A percentile compares a stretch with the other conserved stretches of the same genome.
Conservation (phyloP, 2,888 invertebrate species). For the Stratiomys singularior region DNA sequence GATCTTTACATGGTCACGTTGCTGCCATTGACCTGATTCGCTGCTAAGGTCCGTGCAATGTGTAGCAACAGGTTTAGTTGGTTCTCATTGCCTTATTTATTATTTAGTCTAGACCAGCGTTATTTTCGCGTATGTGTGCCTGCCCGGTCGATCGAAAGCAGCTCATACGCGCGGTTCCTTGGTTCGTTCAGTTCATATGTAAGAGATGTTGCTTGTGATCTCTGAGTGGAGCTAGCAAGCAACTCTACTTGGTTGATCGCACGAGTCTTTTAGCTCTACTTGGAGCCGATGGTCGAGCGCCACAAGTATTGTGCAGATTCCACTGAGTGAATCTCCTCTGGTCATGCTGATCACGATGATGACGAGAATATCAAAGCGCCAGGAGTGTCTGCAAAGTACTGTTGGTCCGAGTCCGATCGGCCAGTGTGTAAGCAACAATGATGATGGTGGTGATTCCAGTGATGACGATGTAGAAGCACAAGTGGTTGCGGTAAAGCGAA, state of each 20-base stretch:
- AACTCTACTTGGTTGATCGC: neutral
- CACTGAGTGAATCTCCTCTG: neutral
- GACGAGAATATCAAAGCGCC: neutral
- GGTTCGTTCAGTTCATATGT: neutral
- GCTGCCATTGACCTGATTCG: slow-evolving; percentile 54
- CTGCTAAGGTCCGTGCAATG: slow-evolving; percentile 43
- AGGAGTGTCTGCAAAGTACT: too few species aligned
- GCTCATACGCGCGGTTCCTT: too few species aligned
- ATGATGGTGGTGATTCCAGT: neutral
- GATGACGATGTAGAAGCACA: slow-evolving; percentile 28
- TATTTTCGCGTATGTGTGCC: neutral
- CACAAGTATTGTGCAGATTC: neutral
- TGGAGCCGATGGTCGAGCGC: neutral
- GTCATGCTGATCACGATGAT: neutral
- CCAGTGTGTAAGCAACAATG: neutral
- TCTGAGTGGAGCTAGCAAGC: neutral
- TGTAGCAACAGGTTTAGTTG: neutral
- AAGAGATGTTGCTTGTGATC: neutral
- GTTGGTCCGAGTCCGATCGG: neutral
- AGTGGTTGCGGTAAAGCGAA: slow-evolving; percentile 45
- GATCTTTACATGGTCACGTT: neutral
- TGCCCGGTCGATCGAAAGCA: too few species aligned
- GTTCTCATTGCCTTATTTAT: slow-evolving; percentile 4
- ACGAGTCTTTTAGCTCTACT: too few species aligned
- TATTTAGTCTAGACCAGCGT: slow-evolving; percentile 3